Conservation (phyloP, 2,797 vertebrate genomes). For the Takifugu ocellatus region DNA sequence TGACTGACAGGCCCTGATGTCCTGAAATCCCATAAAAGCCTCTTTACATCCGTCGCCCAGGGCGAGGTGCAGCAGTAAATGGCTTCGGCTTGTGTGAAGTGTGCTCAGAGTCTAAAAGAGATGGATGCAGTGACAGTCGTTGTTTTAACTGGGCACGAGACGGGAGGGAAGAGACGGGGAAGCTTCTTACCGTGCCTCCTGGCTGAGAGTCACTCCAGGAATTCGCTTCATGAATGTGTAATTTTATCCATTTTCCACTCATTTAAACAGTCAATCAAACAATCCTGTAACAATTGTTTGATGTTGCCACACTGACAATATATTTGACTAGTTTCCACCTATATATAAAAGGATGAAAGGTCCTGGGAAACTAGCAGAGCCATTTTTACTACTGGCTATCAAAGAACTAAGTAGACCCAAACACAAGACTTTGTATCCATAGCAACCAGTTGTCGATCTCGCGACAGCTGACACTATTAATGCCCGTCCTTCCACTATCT, state of each 20-base stretch:
- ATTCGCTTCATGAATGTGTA: no score
- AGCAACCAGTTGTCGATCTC: background rate
- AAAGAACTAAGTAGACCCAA: no score
- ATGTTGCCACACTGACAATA: background rate
- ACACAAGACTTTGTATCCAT: no score
- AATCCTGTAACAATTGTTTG: background rate
- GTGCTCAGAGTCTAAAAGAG: slow-evolving; percentile 44
- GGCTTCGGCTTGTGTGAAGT: slow-evolving; percentile 58
- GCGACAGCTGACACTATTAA: slow-evolving; percentile 6
- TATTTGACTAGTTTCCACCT: background rate
- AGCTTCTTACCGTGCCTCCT: no score
- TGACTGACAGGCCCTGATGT: slow-evolving; percentile 55
- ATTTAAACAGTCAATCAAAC: no score
- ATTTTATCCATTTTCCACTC: no score
- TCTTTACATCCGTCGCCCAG: slow-evolving; percentile 50
- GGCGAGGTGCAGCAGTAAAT: slow-evolving; percentile 51
- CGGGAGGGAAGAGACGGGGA: no score
- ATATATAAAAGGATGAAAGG: slow-evolving; percentile 12
- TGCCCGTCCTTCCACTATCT: slow-evolving; percentile 20
- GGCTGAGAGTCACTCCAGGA: no score
- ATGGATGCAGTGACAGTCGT: slow-evolving; percentile 61
- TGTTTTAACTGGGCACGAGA: slow-evolving; percentile 38
- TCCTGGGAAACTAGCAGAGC: no score
- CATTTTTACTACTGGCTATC: no score
- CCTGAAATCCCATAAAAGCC: slow-evolving; percentile 59